A percentile compares a stretch with the other conserved stretches of the same genome.
Conservation (phyloP, 2,113 vertebrate genomes). For the Columba livia region DNA sequence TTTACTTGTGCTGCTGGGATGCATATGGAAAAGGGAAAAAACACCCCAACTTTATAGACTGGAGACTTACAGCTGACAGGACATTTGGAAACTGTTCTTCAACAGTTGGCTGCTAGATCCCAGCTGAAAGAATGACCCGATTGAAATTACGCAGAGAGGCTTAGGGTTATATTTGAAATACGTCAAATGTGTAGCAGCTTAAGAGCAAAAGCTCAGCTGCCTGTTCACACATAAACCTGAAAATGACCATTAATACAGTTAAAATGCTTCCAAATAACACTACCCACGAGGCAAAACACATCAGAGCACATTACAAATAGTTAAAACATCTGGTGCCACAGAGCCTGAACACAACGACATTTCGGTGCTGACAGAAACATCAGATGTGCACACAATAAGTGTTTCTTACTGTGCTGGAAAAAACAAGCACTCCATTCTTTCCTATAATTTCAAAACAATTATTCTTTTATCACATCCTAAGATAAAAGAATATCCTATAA, state of each 20-base stretch:
- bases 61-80: neutral
- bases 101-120: neutral
- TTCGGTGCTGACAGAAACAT: neutral
- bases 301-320: neutral
- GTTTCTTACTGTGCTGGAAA: neutral
- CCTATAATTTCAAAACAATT: neutral
- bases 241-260: neutral
- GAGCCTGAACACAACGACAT: neutral
- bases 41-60: neutral
- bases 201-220: neutral
- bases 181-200: neutral
- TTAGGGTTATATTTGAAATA: neutral
- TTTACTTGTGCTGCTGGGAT: neutral
- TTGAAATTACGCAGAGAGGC: neutral
- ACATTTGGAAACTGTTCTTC: neutral
- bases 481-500: neutral
- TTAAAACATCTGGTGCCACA: neutral
- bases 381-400: neutral
- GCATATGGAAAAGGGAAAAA: neutral
- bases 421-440: neutral
- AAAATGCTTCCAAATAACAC: neutral
- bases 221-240: neutral
- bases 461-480: neutral
- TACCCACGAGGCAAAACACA: accelerated
- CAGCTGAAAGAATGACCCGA: neutral